Evolutionary conservation across 2,113 vertebrate genomes (phyloP), one percentile per base, ranked within the genome.

Genomic region (Phaethon lepturus): DNA sequence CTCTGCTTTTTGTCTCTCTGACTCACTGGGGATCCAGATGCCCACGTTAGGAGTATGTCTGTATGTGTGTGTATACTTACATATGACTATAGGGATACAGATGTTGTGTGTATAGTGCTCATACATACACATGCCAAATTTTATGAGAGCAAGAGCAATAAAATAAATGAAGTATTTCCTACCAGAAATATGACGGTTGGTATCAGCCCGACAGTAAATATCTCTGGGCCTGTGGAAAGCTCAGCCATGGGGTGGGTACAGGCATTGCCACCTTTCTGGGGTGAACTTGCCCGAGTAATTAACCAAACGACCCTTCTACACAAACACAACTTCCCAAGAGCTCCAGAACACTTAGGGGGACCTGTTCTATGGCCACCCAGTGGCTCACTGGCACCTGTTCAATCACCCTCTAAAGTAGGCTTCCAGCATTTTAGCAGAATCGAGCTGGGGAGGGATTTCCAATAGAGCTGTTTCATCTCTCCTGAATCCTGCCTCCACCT

Each of bases 151-250:
- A 77, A 63, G 38, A 79, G 50, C 58, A 45, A 85, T 75, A 87
- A 89, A 92, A 85, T 82, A 93, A 17, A 25, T 67, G 16, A 87
- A 94, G 19, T 59, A 82, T 69, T 94, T 91, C 66, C 66, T 92
- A 90, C 75, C n/a, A 73, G 88, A 80, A 71, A 52, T 52, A 78
- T 11, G 50, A 82, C 6, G n/a, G 59, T 40, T 80, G 66, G 15
- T 47, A 73, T 73, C 35, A 76, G 76, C 81, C 58, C 19, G 0
- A 31, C 6, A 50, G 56, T 52, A 49, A 88, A 52, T 63, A 58
- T 18, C 40, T 62, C 44, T 64, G 49, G 47, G 68, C 69, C 56
- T 59, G 23, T 17, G 31, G 81, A 76, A 91, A 87, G 73, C 58
- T 85, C 0, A 16, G 89, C 73, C 3, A 6, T 31, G 68, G 56